Conservation (phyloP, 2,888 invertebrate genomes). For the Oscheius myriophilus region DNA sequence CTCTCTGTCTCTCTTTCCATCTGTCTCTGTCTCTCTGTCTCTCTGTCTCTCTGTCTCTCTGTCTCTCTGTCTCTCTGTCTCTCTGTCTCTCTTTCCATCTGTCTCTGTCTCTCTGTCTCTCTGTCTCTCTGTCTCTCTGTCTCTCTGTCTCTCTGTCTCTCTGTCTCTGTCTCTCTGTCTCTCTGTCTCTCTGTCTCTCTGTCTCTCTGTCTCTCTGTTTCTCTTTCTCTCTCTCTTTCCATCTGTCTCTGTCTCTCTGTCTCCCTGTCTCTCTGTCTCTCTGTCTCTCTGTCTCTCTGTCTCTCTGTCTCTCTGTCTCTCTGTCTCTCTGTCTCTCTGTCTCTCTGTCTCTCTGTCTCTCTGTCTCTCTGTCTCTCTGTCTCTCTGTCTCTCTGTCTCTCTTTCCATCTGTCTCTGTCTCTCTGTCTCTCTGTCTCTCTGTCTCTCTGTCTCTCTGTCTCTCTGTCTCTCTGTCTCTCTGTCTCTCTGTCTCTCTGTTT, state of each 20-base stretch:
- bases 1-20: not conserved
- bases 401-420: no score
- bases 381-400: constrained; percentile 1
- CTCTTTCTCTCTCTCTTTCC: not conserved
- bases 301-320: not conserved
- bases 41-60: not conserved
- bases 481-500: not conserved
- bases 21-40: not conserved
- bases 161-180: not conserved
- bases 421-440: not conserved
- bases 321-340: not conserved
- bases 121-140: not conserved
- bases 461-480: not conserved
- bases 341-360: not conserved
- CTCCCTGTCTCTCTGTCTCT: not conserved
- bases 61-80: not conserved
- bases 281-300: not conserved
- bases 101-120: not conserved
- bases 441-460: not conserved
- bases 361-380: not conserved
- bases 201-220: no score
- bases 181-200: not conserved
- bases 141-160: not conserved
- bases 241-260: not conserved
- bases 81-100: constrained; percentile 1